These are phyloP conservation scores for Philantomba maxwellii DNA, from an alignment of 2,113 vertebrate species.

Conservation along the genomic window DNA sequence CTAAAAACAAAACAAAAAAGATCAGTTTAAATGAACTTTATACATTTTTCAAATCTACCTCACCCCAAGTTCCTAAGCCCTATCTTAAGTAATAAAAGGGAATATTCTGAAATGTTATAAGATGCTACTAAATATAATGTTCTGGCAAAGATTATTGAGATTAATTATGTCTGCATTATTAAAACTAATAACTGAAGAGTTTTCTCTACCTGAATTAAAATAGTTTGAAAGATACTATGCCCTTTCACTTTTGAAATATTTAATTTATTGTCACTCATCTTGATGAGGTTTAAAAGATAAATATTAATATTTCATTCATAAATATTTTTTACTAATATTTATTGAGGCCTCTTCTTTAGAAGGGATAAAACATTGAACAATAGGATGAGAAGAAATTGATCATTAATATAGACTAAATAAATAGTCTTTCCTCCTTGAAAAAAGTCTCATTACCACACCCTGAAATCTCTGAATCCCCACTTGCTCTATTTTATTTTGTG, in stretches of 20 bases:
- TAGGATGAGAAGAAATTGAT: background rate
- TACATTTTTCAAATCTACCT: background rate
- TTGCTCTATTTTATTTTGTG: background rate
- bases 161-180: slow-evolving; percentile 15
- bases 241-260: slow-evolving; percentile 10
- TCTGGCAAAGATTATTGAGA: background rate
- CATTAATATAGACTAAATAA: background rate
- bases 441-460: background rate
- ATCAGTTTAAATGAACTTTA: background rate
- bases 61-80: background rate
- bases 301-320: background rate
- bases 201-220: background rate
- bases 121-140: background rate
- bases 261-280: background rate
- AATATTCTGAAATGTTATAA: slow-evolving; percentile 22
- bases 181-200: background rate
- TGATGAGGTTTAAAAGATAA: slow-evolving; percentile 1
- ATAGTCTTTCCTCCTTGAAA: background rate
- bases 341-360: background rate
- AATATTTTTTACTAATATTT: background rate
- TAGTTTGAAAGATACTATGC: background rate
- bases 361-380: background rate
- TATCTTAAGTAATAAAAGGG: background rate
- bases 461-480: background rate
- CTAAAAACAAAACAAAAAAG: background rate